Evolutionary conservation across 1,140 invertebrate genomes (phyloP).

Genomic region (Tigriopus japonicus): DNA sequence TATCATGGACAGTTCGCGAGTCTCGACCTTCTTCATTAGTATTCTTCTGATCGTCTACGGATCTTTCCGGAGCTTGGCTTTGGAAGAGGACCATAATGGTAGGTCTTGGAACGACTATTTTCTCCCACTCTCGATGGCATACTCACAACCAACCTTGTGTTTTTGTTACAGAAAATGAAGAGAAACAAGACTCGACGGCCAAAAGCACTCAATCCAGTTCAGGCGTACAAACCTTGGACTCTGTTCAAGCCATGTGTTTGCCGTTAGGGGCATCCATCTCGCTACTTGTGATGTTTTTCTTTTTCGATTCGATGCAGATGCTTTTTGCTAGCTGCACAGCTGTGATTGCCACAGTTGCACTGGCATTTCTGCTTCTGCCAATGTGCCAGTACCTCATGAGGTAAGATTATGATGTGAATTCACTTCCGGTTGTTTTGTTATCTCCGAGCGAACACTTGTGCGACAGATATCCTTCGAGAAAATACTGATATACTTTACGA

Average conservation of each 20-base stretch:
- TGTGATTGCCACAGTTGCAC: slow-evolving; percentile 84
- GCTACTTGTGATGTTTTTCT: slow-evolving; percentile 93
- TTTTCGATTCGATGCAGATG: slow-evolving; percentile 96
- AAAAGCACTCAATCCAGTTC: slow-evolving; percentile 21
- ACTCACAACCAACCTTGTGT: no score
- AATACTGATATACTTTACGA: no score
- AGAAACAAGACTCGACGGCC: background rate
- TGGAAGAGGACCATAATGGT: slow-evolving; percentile 1
- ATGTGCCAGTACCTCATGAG: slow-evolving; percentile 77
- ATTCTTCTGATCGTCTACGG: slow-evolving; percentile 94
- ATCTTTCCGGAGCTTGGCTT: slow-evolving; percentile 40
- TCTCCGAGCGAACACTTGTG: background rate
- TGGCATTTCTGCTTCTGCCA: slow-evolving; percentile 82
- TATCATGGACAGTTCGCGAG: slow-evolving; percentile 85
- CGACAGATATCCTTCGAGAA: no score
- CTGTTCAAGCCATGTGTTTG: slow-evolving; percentile 88
- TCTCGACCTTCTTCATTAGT: slow-evolving; percentile 90
- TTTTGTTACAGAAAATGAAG: background rate
- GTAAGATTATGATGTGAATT: background rate
- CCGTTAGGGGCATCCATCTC: slow-evolving; percentile 88
- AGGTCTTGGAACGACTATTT: no score
- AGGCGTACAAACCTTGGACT: slow-evolving; percentile 81
- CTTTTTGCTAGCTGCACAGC: slow-evolving; percentile 92
- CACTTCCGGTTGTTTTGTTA: background rate
- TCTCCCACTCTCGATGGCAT: no score